A percentile compares a stretch with the other conserved stretches of the same genome.
phyloP scores from a whole-genome alignment of 2,113 vertebrate species.

The Balaenoptera acutorostrata region DNA sequence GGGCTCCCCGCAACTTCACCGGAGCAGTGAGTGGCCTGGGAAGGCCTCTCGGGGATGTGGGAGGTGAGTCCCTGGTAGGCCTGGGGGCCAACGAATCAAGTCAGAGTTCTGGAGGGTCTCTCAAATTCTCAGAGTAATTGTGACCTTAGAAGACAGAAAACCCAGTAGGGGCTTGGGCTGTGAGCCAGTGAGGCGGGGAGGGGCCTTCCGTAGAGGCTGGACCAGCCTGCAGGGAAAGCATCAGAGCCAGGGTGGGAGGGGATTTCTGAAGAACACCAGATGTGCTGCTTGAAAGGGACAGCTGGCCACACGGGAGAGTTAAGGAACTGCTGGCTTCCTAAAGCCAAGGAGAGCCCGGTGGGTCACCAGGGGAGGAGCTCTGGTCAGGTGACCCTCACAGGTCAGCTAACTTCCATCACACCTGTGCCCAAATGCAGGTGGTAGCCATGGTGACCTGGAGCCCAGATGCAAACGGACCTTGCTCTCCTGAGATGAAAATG shows the following conservation, averaged over 20 bases:
- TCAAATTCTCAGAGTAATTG: neutral
- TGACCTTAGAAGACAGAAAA: neutral
- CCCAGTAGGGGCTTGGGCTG: too few relatives aligned
- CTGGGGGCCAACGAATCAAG: rapidly evolving
- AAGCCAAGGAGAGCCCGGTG: neutral
- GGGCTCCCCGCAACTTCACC: rapidly evolving
- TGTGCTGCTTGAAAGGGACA: neutral
- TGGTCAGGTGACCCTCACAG: rapidly evolving
- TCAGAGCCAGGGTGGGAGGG: neutral
- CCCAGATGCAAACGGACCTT: neutral
- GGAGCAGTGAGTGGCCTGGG: neutral
- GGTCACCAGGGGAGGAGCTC: rapidly evolving
- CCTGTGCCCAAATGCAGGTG: neutral
- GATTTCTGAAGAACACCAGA: rapidly evolving
- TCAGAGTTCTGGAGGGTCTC: neutral
- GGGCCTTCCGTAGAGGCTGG: neutral
- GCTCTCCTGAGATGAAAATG: too few relatives aligned
- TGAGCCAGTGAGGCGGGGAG: neutral
- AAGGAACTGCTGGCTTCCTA: neutral
- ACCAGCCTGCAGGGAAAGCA: rapidly evolving
- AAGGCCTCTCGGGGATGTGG: too few relatives aligned
- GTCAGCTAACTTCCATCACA: rapidly evolving
- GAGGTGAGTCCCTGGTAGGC: rapidly evolving
- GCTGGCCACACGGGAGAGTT: neutral
- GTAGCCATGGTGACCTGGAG: too few relatives aligned